Percentiles rank a stretch among this genome's conserved stretches.
Conservation (phyloP, 1,140 invertebrate species). For the Lucilia cuprina region DNA sequence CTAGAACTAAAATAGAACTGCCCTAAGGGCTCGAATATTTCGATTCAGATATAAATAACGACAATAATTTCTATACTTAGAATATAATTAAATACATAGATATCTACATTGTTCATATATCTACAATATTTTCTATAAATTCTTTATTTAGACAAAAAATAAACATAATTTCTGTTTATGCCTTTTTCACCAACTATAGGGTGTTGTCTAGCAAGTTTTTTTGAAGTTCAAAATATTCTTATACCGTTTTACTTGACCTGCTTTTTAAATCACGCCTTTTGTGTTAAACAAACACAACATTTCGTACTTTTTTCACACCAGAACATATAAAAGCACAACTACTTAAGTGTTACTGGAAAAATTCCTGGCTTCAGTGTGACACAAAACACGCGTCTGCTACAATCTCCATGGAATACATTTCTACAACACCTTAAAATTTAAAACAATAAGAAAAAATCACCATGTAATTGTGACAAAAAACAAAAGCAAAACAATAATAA, state of each 20-base stretch:
- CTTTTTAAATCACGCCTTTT: slow-evolving; percentile 12
- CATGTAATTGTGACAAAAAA: neutral
- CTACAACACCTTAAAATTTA: neutral
- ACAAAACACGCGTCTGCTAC: neutral
- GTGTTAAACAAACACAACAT: neutral
- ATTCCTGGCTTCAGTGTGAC: neutral
- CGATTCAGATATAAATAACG: too few species aligned
- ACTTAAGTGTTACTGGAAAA: neutral
- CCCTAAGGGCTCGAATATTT: too few species aligned
- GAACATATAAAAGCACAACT: neutral
- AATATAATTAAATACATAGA: too few species aligned
- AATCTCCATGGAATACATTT: neutral
- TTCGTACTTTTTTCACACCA: neutral
- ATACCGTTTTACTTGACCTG: slow-evolving; percentile 8
- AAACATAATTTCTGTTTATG: too few species aligned
- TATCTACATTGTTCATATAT: too few species aligned
- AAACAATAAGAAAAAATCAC: neutral
- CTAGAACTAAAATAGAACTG: too few species aligned
- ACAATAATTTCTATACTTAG: too few species aligned
- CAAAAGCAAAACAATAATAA: neutral
- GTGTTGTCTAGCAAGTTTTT: neutral
- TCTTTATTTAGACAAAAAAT: too few species aligned
- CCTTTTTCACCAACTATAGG: neutral
- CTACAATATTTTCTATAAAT: too few species aligned
- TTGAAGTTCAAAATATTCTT: neutral